These are phyloP conservation scores for Drosophila infuscata DNA, from an alignment of 2,888 invertebrate species.

Conservation along the genomic window DNA sequence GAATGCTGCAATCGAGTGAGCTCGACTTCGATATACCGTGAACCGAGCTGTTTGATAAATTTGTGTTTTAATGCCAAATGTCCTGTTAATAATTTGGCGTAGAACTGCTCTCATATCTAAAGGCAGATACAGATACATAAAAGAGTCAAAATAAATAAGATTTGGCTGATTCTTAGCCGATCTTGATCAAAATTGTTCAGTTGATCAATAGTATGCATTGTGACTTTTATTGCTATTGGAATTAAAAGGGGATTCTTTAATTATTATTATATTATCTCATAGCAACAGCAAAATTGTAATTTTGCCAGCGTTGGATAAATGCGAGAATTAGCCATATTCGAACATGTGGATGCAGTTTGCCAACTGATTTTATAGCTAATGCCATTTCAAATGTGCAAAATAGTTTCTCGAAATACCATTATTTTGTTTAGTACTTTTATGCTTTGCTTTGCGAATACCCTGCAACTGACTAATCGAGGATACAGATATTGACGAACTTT, in stretches of 20 bases:
- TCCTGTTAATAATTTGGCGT: neutral
- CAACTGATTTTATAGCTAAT: slow-evolving; percentile 33
- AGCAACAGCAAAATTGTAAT: neutral
- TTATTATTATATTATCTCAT: slow-evolving; percentile 13
- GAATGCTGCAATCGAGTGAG: neutral
- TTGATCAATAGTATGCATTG: neutral
- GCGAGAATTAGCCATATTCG: slow-evolving; percentile 8
- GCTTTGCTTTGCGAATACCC: slow-evolving; percentile 5
- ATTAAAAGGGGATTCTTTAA: neutral
- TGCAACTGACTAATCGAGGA: neutral
- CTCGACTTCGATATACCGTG: neutral
- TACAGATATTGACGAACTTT: neutral
- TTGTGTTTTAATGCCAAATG: neutral
- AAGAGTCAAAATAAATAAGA: neutral
- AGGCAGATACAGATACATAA: neutral
- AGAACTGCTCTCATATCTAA: neutral
- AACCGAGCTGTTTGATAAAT: neutral
- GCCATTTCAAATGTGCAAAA: slow-evolving; percentile 20
- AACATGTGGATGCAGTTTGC: slow-evolving; percentile 42
- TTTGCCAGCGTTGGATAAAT: slow-evolving; percentile 10
- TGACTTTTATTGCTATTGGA: no score
- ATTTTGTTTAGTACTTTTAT: slow-evolving; percentile 11
- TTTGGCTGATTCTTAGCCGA: neutral
- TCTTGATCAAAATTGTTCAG: neutral
- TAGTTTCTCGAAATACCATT: slow-evolving; percentile 11